Conservation (phyloP, 2,888 invertebrate genomes). For the Caenorhabditis sp. region DNA sequence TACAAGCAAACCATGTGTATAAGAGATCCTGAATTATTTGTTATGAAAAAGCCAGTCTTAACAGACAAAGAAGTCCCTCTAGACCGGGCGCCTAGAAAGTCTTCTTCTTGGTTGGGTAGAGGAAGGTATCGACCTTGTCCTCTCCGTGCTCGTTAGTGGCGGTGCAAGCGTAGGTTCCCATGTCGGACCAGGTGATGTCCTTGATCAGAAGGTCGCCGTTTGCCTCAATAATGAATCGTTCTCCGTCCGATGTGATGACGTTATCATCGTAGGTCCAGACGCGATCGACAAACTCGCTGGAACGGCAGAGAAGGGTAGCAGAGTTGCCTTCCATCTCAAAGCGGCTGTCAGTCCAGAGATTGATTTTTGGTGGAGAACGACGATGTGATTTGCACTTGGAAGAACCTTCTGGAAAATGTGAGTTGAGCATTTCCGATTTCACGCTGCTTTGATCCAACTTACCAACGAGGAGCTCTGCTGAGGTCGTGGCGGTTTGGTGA, state of each 20-base stretch:
- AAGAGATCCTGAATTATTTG: no score
- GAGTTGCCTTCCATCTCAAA: slow-evolving; percentile 84
- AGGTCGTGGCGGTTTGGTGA: slow-evolving; percentile 55
- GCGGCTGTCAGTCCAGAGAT: slow-evolving; percentile 83
- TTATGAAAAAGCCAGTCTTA: background rate
- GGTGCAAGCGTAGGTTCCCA: slow-evolving; percentile 91
- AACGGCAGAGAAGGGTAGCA: slow-evolving; percentile 84
- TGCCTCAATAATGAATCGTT: slow-evolving; percentile 82
- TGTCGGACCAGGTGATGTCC: slow-evolving; percentile 89
- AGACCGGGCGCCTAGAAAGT: background rate
- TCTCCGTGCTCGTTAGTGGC: slow-evolving; percentile 84
- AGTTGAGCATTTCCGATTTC: no score
- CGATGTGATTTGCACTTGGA: background rate
- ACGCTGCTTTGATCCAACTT: background rate
- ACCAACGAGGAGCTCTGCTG: slow-evolving; percentile 56
- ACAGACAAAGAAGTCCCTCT: background rate
- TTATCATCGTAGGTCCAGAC: slow-evolving; percentile 84
- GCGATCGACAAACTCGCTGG: slow-evolving; percentile 83
- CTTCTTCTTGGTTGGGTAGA: slow-evolving; percentile 54
- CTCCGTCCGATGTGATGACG: slow-evolving; percentile 40
- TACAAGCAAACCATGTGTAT: no score
- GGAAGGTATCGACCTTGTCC: slow-evolving; percentile 49
- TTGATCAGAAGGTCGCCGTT: slow-evolving; percentile 90
- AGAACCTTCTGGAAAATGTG: background rate
- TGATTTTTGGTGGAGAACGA: slow-evolving; percentile 79